Base-by-base conservation (phyloP, 2,797 vertebrate genomes). In the Alcedo quadribrachys region DNA sequence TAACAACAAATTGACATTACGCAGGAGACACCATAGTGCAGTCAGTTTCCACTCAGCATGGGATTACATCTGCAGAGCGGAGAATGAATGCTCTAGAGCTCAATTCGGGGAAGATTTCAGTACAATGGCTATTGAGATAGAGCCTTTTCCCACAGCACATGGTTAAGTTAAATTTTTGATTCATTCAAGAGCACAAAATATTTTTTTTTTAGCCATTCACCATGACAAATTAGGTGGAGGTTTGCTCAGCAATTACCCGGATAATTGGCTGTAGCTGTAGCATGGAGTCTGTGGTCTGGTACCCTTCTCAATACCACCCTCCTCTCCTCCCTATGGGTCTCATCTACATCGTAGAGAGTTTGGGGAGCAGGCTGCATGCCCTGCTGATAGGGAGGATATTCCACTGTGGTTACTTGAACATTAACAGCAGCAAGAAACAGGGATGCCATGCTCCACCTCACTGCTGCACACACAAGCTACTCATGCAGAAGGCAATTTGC, bases 241-340 rank as follows among this genome's bases (percentile, higher is more conserved):
- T 30, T 22, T 6, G 0, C 48, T 45, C 2, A 2, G n/a, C 3
- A 0, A 9, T 43, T 51, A 28, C 15, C 3, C 12, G 6, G 1
- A 22, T 57, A 54, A 27, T 17, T 12, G 55, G 17, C 14, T 1
- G 0, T 48, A 27, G 25, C 48, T 50, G 48, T 17, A 25, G 35
- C 30, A 12, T 1, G 0, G 21, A 53, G n/a, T 45, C 25, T 32
- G 13, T 37, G 71, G 9, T 20, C 22, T 6, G 0, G 2, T 6
- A 18, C 19, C 19, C 50, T 71, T 43, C 62, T 45, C 53, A 27
- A 0, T 55, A 27, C 22, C 6, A 0, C n/a, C 51, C 40, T 68
- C 25, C 11, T 33, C 40, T 75, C 57, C 58, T n/a, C 18, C 48
- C n/a, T n/a, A 5, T 71, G 43, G 19, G 12, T 14, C 32, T 67